A percentile compares a stretch with the other conserved stretches of the same genome.
Conservation (phyloP, 1,140 invertebrate genomes). For the Rhagoletis zephyria region DNA sequence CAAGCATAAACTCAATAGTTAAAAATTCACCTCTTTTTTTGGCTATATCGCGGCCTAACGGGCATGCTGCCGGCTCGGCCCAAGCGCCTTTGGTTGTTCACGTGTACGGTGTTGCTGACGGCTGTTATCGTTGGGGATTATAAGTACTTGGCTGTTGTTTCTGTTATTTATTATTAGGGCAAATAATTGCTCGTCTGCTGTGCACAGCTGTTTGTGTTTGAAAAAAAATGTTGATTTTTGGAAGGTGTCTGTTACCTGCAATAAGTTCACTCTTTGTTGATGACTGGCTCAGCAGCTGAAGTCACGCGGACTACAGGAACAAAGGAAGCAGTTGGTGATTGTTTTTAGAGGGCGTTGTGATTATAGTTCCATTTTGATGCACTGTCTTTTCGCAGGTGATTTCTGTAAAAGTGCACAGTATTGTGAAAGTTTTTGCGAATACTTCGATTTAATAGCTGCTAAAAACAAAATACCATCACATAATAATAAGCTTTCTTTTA, state of each 20-base stretch:
- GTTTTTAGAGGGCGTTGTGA: background rate
- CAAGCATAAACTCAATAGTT: conserved; percentile 32
- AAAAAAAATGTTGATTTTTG: conserved; percentile 48
- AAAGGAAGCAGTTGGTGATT: conserved; percentile 2
- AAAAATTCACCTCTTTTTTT: conserved; percentile 33
- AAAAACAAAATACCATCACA: conserved; percentile 32
- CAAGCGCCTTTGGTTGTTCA: background rate
- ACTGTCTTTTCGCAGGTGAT: background rate
- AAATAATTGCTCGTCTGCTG: background rate
- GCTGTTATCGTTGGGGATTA: background rate
- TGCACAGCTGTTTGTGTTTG: conserved; percentile 40
- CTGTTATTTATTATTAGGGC: background rate
- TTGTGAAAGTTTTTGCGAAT: conserved; percentile 36
- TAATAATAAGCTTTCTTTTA: conserved; percentile 1
- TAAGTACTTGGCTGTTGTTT: background rate
- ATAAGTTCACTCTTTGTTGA: background rate
- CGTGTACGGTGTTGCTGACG: background rate
- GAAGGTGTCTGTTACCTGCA: conserved; percentile 51
- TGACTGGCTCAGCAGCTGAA: background rate
- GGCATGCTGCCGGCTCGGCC: background rate
- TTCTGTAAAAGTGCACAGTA: conserved; percentile 39
- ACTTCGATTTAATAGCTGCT: background rate
- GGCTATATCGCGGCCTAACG: conserved; percentile 3
- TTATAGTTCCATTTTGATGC: background rate
- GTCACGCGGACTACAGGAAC: background rate